phyloP scores from a whole-genome alignment of 2,797 vertebrate genomes.

The Sus cebifrons region DNA sequence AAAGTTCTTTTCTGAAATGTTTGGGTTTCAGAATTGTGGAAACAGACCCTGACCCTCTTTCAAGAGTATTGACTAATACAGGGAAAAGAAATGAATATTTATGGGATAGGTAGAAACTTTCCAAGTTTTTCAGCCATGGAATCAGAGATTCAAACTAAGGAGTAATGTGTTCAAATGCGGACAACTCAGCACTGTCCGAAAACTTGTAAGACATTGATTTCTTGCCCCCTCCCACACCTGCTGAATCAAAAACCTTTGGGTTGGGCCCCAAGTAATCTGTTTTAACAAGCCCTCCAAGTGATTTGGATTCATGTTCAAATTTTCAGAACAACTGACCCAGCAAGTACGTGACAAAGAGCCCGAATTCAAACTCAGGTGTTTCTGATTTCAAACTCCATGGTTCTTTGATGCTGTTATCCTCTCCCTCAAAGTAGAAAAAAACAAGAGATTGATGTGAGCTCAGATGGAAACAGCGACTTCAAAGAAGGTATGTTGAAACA shows the following conservation, averaged over 20 bases:
- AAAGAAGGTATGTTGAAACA: slow-evolving; percentile 60
- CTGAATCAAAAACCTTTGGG: background rate
- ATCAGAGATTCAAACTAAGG: slow-evolving; percentile 41
- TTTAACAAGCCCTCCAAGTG: background rate
- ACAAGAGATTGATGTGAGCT: slow-evolving; percentile 12
- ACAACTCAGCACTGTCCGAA: background rate
- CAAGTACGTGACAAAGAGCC: slow-evolving; percentile 8
- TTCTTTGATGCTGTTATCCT: background rate
- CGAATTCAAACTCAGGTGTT: slow-evolving; percentile 39
- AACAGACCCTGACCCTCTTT: background rate
- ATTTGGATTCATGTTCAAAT: slow-evolving; percentile 21
- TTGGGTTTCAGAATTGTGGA: slow-evolving; percentile 44
- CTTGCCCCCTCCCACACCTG: background rate
- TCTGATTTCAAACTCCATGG: slow-evolving; percentile 6
- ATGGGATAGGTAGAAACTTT: background rate
- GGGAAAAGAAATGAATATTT: slow-evolving; percentile 34
- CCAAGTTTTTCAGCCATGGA: slow-evolving; percentile 4
- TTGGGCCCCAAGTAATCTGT: background rate
- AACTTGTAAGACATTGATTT: slow-evolving; percentile 41
- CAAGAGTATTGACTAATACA: background rate
- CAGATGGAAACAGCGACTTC: slow-evolving; percentile 44
- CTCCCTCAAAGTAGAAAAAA: slow-evolving; percentile 56
- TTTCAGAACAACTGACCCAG: slow-evolving; percentile 42
- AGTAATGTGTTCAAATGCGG: slow-evolving; percentile 44
- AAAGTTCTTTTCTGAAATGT: slow-evolving; percentile 57